A percentile compares a stretch with the other conserved stretches of the same genome.
These are phyloP conservation scores for Nannospalax galili DNA, from an alignment of 2,113 vertebrate species.

Conservation along the genomic window DNA sequence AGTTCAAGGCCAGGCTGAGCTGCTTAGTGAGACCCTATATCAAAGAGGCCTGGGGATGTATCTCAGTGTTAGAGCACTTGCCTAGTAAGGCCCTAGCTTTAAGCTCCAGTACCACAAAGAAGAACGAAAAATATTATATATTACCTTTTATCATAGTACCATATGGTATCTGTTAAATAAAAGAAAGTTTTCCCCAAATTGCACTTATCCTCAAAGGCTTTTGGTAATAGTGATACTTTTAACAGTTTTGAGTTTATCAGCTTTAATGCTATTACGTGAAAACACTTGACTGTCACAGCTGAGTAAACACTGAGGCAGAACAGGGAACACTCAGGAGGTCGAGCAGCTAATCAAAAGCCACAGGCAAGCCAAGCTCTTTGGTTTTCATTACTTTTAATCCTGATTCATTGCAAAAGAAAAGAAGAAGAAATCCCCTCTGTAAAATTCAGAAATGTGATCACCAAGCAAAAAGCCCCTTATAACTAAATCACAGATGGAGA, in stretches of 20 bases:
- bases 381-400: constrained; percentile 57
- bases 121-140: background rate
- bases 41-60: background rate
- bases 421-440: constrained; percentile 47
- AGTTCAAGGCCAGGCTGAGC: background rate
- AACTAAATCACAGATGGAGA: constrained; percentile 28
- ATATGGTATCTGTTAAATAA: constrained; percentile 1
- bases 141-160: background rate
- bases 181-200: constrained; percentile 18
- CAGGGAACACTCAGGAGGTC: background rate
- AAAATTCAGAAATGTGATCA: constrained; percentile 62
- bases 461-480: constrained; percentile 43
- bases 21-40: background rate
- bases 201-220: background rate
- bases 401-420: constrained; percentile 55
- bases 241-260: constrained; percentile 49
- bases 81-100: background rate
- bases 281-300: constrained; percentile 68
- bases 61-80: background rate
- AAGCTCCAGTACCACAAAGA: background rate
- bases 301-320: constrained; percentile 70
- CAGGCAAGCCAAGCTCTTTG: background rate
- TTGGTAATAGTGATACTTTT: constrained; percentile 58
- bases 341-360: constrained; percentile 1
- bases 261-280: constrained; percentile 52